These are phyloP conservation scores for Hymenopus coronatus DNA, from an alignment of 2,888 invertebrate genomes.

Conservation along the genomic window DNA sequence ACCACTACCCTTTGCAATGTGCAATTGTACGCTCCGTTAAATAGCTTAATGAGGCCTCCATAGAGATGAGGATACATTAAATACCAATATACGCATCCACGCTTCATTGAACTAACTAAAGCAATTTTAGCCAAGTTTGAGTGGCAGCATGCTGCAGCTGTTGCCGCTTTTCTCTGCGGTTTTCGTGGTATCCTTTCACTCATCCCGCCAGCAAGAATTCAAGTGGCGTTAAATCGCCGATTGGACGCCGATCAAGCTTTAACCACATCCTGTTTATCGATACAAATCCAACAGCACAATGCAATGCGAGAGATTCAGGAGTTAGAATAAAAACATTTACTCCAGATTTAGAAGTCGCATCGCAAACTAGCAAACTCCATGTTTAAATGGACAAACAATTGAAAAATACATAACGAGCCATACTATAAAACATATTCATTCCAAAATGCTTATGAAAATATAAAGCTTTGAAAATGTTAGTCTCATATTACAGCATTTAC, in stretches of 20 bases:
- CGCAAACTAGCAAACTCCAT: too few relatives aligned
- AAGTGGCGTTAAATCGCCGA: background rate
- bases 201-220: background rate
- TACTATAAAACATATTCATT: too few relatives aligned
- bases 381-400: too few relatives aligned
- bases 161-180: background rate
- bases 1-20: background rate
- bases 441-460: too few relatives aligned
- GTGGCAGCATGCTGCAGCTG: background rate
- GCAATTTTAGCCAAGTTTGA: background rate
- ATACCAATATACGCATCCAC: background rate
- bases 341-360: too few relatives aligned
- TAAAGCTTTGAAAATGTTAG: too few relatives aligned
- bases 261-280: background rate
- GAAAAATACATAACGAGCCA: too few relatives aligned
- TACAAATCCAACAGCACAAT: background rate
- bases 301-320: too few relatives aligned
- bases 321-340: too few relatives aligned
- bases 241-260: background rate
- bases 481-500: too few relatives aligned
- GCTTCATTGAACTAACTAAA: background rate
- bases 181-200: background rate
- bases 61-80: background rate
- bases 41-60: background rate
- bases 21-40: background rate